Evolutionary conservation across 2,113 vertebrate species (phyloP).

Genomic region (Elgaria multicarinata): DNA sequence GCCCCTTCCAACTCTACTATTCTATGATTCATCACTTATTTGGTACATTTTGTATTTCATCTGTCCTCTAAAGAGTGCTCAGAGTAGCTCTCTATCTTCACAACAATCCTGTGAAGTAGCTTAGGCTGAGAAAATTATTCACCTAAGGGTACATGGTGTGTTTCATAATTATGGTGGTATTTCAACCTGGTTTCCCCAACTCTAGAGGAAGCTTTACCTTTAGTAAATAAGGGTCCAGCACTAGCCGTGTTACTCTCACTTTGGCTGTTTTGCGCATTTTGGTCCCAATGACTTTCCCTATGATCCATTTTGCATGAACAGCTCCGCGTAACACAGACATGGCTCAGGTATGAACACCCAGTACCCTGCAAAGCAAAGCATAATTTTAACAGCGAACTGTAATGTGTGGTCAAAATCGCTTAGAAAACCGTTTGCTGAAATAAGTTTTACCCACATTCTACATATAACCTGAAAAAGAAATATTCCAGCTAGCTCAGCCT

Average conservation of each 20-base stretch:
- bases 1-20: too few species aligned
- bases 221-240: constrained; percentile 91
- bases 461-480: not conserved
- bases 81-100: not conserved
- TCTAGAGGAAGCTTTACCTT: constrained; percentile 83
- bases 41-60: not conserved
- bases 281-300: constrained; percentile 94
- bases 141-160: not conserved
- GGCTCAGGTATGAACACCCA: constrained; percentile 53
- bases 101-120: not conserved
- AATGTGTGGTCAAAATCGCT: not conserved
- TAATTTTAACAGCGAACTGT: constrained; percentile 44
- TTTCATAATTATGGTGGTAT: not conserved
- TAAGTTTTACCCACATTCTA: not conserved
- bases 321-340: constrained; percentile 87
- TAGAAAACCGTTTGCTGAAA: not conserved
- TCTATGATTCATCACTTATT: too few species aligned
- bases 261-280: constrained; percentile 96
- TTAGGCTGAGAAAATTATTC: not conserved
- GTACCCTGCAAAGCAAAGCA: constrained; percentile 57
- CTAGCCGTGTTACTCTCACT: constrained; percentile 93
- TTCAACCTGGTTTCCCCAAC: too few species aligned
- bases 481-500: not conserved
- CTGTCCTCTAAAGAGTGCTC: not conserved
- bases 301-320: constrained; percentile 94